Conservation (phyloP, 1,140 invertebrate species). For the Liolophura sinensis region DNA sequence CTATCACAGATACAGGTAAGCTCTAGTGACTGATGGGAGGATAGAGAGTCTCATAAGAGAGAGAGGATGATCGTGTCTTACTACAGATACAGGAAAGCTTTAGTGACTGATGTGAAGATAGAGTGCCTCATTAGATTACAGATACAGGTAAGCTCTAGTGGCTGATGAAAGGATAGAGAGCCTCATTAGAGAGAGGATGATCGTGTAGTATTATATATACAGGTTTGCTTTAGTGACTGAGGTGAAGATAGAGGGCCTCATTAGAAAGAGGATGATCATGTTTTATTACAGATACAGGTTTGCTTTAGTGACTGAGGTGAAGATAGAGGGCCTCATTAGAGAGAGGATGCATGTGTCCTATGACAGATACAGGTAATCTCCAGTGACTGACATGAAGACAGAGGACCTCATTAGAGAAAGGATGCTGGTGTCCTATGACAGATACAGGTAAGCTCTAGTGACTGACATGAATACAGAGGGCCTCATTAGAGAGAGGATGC, state of each 20-base stretch:
- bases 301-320: constrained; percentile 29
- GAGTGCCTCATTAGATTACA: too few relatives aligned
- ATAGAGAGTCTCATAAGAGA: too few relatives aligned
- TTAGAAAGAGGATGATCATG: constrained; percentile 90
- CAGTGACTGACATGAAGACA: constrained; percentile 88
- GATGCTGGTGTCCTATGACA: constrained; percentile 91
- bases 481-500: too few relatives aligned
- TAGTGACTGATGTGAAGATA: too few relatives aligned
- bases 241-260: constrained; percentile 81
- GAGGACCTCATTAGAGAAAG: constrained; percentile 86
- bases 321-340: constrained; percentile 84
- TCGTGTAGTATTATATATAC: too few relatives aligned
- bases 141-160: too few relatives aligned
- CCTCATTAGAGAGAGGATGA: too few relatives aligned
- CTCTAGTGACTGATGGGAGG: constrained; percentile 3
- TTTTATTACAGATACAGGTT: constrained; percentile 92
- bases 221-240: constrained; percentile 89
- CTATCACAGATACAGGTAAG: constrained; percentile 88
- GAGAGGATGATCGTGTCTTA: too few relatives aligned
- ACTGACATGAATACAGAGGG: too few relatives aligned
- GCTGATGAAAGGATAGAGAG: too few relatives aligned
- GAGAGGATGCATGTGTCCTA: constrained; percentile 93
- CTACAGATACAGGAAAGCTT: too few relatives aligned
- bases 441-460: constrained; percentile 73
- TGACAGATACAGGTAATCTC: constrained; percentile 88